A percentile compares a stretch with the other conserved stretches of the same genome.
Conservation (phyloP, 2,888 invertebrate genomes). For the Antheraea yamamai region DNA sequence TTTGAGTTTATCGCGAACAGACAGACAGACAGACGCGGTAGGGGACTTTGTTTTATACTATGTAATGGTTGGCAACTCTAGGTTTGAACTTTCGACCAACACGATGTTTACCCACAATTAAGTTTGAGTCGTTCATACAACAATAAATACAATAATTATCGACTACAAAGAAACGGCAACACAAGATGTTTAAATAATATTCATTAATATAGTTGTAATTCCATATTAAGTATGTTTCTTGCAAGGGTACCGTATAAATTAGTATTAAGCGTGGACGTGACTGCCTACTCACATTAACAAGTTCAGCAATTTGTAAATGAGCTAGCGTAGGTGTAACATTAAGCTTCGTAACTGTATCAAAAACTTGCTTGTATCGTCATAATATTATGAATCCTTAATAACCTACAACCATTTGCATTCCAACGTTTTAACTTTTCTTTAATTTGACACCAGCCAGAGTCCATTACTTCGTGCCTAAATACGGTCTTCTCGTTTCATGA, state of each 20-base stretch:
- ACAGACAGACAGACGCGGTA: too few relatives aligned
- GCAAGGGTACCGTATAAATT: neutral
- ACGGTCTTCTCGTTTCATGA: too few relatives aligned
- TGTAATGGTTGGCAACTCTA: too few relatives aligned
- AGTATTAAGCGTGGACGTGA: neutral
- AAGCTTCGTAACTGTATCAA: slow-evolving; percentile 27
- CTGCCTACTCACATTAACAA: slow-evolving; percentile 32
- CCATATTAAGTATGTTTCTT: neutral
- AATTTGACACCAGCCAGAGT: too few relatives aligned
- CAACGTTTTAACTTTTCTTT: neutral
- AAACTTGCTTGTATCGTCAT: slow-evolving; percentile 22
- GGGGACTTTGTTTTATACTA: too few relatives aligned
- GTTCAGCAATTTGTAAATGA: slow-evolving; percentile 50
- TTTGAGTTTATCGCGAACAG: too few relatives aligned
- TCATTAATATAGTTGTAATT: neutral
- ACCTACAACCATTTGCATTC: neutral
- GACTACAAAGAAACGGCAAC: neutral
- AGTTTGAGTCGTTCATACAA: too few relatives aligned
- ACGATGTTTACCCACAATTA: too few relatives aligned
- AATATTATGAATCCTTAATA: neutral
- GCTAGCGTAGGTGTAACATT: slow-evolving; percentile 38
- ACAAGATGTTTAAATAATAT: neutral
- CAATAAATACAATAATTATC: neutral
- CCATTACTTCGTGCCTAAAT: too few relatives aligned
- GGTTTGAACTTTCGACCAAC: too few relatives aligned